phyloP scores from a whole-genome alignment of 2,797 vertebrate genomes.

The Sebastes diploproa region DNA sequence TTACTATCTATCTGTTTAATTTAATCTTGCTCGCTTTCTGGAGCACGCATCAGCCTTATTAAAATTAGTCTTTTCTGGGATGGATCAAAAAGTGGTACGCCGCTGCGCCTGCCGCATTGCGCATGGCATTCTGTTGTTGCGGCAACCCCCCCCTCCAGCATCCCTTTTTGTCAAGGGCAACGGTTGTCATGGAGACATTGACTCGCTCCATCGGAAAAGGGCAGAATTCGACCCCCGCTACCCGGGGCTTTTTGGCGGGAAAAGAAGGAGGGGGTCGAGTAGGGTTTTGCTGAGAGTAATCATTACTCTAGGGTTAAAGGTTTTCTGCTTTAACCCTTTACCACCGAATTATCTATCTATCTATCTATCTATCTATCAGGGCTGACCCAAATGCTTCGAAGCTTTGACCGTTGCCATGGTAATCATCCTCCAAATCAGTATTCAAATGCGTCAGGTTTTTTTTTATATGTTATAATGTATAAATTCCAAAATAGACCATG shows the following conservation, averaged over 20 bases:
- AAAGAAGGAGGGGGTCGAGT: slow-evolving; percentile 30
- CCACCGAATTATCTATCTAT: no score
- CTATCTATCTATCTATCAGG: no score
- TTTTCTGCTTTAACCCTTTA: neutral
- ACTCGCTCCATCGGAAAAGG: slow-evolving; percentile 55
- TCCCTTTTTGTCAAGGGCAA: slow-evolving; percentile 66
- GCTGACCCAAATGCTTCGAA: no score
- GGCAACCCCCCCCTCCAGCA: slow-evolving; percentile 32
- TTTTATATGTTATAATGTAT: no score
- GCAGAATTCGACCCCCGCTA: slow-evolving; percentile 37
- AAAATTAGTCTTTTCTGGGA: neutral
- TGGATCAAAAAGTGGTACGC: neutral
- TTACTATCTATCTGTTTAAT: neutral
- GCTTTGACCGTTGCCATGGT: no score
- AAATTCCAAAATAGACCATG: no score
- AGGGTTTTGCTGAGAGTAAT: neutral
- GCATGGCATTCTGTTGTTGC: neutral
- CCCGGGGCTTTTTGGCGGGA: slow-evolving; percentile 71
- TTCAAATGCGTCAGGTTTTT: no score
- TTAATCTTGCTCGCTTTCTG: accelerated
- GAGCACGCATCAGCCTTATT: no score
- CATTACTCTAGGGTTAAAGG: slow-evolving; percentile 1
- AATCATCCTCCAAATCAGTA: no score
- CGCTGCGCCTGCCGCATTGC: slow-evolving; percentile 14
- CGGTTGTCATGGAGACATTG: slow-evolving; percentile 74